Evolutionary conservation across 2,888 invertebrate species (phyloP), one percentile per base, ranked within the genome.

Genomic region (Drosophila affinis): DNA sequence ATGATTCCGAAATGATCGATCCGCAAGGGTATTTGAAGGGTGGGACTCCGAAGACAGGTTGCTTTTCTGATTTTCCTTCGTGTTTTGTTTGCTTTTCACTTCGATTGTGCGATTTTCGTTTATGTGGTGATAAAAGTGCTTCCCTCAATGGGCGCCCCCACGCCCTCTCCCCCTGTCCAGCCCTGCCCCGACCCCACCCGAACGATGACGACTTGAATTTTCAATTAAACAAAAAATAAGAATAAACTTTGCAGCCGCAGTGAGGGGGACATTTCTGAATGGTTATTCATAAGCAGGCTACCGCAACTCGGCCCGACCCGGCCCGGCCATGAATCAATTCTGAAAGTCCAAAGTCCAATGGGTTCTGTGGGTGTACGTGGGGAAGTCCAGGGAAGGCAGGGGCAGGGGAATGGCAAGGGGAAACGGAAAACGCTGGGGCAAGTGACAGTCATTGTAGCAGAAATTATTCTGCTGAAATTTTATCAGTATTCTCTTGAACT

Each of bases 321-420:
- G 29, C 29, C 29, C 29, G 75, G 75, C 53, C 69, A 76, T 85
- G 81, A 81, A 85, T 81, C 82, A 85, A 81, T 85, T 79, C 79
- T 46, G 52, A 57, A 61, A 77, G 79, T 79, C 64, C 79, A 79
- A 75, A 63, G 56, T 61, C 62, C 51, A 47, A n/a, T 18, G 39
- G 9, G 27, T n/a, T 7, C 2, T 49, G 18, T 17, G 17, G 34
- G 12, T 32, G 34, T 5, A 14, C 34, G 2, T 24, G 5, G 24
- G 24, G 24, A 24, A 24, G 5, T n/a, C n/a, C n/a, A 0, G 12
- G 34, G 12, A 12, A 0, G 34, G 48, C 5, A 12, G 44, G 12
- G 5, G 47, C 10, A 17, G 3, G n/a, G 5, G 32, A 10, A 0
- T 18, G 34, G 10, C 14, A 9, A 29, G 18, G 9, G 2, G 3